A percentile compares a stretch with the other conserved stretches of the same genome.
Conservation (phyloP, 2,113 vertebrate species). For the Petromus typicus region DNA sequence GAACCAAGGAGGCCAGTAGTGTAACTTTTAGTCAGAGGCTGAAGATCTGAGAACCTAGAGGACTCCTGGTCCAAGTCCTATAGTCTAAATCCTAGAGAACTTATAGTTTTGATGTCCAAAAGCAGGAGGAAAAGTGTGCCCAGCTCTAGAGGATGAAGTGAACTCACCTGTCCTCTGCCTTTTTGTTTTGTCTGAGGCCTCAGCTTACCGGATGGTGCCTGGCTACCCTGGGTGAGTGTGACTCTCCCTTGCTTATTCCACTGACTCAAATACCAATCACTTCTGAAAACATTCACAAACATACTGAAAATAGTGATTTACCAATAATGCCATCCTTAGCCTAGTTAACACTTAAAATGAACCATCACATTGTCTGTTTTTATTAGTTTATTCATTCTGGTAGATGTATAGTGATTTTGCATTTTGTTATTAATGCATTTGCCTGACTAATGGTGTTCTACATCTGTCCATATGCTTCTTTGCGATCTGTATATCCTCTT, state of each 20-base stretch:
- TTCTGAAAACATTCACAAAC: background rate
- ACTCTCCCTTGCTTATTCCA: background rate
- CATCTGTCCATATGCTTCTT: background rate
- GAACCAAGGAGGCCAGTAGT: background rate
- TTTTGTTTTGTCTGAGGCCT: background rate
- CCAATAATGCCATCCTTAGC: background rate
- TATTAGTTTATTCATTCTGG: background rate
- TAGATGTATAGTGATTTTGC: background rate
- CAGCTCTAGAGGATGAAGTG: background rate
- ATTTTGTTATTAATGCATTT: slow-evolving; percentile 22
- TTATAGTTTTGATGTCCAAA: background rate
- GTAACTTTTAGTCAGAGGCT: background rate
- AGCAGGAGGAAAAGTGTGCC: background rate
- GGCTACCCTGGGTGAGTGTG: background rate
- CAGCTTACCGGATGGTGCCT: background rate
- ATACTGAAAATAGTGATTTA: background rate
- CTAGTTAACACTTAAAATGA: background rate
- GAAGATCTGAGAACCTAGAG: background rate
- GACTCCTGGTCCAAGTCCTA: background rate
- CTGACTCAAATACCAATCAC: background rate
- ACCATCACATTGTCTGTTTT: background rate
- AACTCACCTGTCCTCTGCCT: background rate
- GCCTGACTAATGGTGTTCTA: background rate
- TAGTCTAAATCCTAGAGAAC: background rate
- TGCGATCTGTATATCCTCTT: background rate